Conservation (phyloP, 2,113 vertebrate genomes). For the Scophthalmus maximus region DNA sequence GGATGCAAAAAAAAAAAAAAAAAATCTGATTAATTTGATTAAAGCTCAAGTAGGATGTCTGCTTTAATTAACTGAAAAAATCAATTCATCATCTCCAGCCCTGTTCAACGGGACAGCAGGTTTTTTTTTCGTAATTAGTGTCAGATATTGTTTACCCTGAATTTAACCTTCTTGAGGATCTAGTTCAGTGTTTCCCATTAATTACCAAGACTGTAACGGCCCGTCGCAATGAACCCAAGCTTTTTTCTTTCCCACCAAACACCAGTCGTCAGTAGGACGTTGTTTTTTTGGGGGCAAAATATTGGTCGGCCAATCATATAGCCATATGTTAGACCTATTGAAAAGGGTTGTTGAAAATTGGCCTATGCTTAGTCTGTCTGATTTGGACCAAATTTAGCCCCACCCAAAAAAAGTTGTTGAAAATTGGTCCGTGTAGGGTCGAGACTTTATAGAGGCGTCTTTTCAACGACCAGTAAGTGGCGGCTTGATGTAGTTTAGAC, state of each 20-base stretch:
- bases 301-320: no score
- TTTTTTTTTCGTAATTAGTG: background rate
- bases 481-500: no score
- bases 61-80: constrained; percentile 50
- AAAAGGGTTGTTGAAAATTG: no score
- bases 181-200: background rate
- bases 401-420: no score
- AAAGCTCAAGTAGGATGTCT: constrained; percentile 31
- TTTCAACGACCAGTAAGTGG: no score
- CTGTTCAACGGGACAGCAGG: background rate
- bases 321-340: no score
- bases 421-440: no score
- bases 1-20: constrained; percentile 18
- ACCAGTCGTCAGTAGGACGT: no score
- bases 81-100: constrained; percentile 32
- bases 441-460: no score
- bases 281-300: no score
- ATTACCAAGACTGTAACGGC: background rate
- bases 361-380: no score
- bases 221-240: background rate
- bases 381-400: no score
- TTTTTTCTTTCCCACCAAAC: background rate
- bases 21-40: constrained; percentile 50
- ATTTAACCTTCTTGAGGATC: background rate
- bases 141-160: background rate